A percentile compares a stretch with the other conserved stretches of the same genome.
These are phyloP conservation scores for Cardiocondyla obscurior DNA, from an alignment of 1,140 invertebrate species.

Conservation along the genomic window DNA sequence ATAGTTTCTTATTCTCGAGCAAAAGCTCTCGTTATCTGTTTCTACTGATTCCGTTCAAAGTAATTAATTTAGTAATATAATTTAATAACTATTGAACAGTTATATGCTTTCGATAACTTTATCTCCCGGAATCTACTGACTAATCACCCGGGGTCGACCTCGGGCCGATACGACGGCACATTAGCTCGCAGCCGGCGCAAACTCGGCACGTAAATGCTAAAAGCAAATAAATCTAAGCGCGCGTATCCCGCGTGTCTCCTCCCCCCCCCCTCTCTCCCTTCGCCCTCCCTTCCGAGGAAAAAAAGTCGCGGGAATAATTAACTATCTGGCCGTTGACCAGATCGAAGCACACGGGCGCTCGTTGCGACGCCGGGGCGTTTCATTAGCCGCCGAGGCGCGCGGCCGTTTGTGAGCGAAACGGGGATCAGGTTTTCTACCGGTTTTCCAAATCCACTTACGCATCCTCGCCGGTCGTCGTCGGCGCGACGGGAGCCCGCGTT, in stretches of 20 bases:
- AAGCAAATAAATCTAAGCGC: conserved; percentile 33
- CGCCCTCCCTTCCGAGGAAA: not conserved
- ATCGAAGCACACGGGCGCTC: not conserved
- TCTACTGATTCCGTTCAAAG: not conserved
- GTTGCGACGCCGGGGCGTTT: conserved; percentile 14
- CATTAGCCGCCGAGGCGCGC: conserved; percentile 22
- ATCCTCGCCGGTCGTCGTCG: conserved; percentile 59
- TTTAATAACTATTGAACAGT: not conserved
- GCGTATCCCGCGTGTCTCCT: not conserved
- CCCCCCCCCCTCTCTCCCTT: no score
- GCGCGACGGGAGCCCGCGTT: conserved; percentile 48
- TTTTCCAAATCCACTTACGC: conserved; percentile 71
- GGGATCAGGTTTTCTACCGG: conserved; percentile 70
- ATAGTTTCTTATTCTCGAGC: not conserved
- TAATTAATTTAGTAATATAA: conserved; percentile 2
- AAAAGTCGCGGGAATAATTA: conserved; percentile 53
- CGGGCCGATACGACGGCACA: not conserved
- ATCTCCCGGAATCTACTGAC: not conserved
- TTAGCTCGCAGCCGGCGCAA: not conserved
- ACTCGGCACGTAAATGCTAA: conserved; percentile 25
- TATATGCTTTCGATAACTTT: not conserved
- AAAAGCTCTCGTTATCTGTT: not conserved
- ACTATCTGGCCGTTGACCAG: conserved; percentile 26
- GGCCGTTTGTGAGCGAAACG: not conserved
- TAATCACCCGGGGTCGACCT: not conserved